A percentile compares a stretch with the other conserved stretches of the same genome.
phyloP scores from a whole-genome alignment of 2,797 vertebrate species.

The Cryptoprocta ferox region DNA sequence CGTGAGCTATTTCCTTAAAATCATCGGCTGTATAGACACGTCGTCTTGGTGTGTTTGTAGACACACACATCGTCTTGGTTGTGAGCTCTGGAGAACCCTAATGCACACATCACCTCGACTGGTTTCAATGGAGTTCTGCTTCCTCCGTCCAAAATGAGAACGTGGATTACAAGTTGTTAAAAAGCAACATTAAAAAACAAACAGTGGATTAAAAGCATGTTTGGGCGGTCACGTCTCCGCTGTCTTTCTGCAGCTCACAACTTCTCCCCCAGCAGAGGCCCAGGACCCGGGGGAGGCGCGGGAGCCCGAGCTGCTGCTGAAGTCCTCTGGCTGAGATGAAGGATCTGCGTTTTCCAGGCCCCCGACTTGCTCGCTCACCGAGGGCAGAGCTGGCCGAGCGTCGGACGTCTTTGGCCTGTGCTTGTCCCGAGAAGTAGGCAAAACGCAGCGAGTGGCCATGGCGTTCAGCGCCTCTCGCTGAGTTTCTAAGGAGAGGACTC shows the following conservation, averaged over 20 bases:
- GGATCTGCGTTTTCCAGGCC: background rate
- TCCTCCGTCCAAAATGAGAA: background rate
- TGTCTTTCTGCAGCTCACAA: background rate
- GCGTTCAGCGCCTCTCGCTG: background rate
- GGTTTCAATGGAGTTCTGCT: background rate
- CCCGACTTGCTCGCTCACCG: too few relatives aligned
- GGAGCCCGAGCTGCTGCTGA: background rate
- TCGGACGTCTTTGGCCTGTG: background rate
- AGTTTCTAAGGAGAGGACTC: background rate
- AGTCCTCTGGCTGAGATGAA: too few relatives aligned
- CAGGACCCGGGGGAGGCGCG: background rate
- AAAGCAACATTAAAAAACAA: background rate
- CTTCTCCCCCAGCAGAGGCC: rapidly evolving
- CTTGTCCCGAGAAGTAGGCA: background rate
- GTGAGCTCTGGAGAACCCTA: background rate
- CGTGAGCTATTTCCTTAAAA: background rate
- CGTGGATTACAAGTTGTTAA: background rate
- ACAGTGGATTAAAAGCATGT: background rate
- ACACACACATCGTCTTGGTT: too few relatives aligned
- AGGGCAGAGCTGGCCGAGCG: too few relatives aligned
- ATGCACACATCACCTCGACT: background rate
- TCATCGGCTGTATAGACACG: too few relatives aligned
- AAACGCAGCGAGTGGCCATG: background rate
- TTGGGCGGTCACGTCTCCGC: background rate
- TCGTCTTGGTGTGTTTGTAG: too few relatives aligned